Evolutionary conservation across 2,888 invertebrate genomes (phyloP).

Genomic region (Cosmopolites sordidus): DNA sequence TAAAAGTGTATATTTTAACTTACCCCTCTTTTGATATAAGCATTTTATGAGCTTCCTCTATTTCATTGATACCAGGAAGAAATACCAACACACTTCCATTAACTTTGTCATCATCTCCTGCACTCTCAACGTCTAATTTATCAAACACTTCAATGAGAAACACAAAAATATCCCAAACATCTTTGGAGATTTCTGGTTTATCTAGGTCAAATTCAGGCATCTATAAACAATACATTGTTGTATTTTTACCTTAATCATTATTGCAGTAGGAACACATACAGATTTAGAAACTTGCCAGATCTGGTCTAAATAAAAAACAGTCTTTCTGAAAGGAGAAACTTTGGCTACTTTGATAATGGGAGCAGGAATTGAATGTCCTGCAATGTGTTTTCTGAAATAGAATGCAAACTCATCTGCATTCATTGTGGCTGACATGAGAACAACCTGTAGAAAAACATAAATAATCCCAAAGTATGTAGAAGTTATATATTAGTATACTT

Average conservation of each 20-base stretch:
- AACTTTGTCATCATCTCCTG: conserved; percentile 29
- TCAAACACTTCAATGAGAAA: conserved; percentile 62
- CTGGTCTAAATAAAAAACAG: conserved; percentile 61
- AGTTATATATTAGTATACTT: conserved; percentile 44
- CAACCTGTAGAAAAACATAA: conserved; percentile 49
- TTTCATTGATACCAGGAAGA: conserved; percentile 83
- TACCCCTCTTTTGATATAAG: conserved; percentile 32
- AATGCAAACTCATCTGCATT: conserved; percentile 66
- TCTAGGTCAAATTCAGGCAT: conserved; percentile 56
- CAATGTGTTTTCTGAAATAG: conserved; percentile 55
- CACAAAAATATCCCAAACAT: conserved; percentile 45
- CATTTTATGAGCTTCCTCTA: conserved; percentile 62
- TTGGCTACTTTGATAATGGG: conserved; percentile 56
- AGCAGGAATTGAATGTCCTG: conserved; percentile 47
- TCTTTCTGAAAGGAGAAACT: conserved; percentile 54
- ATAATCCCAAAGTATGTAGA: conserved; percentile 20
- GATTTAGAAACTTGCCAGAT: conserved; percentile 12
- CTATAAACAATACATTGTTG: conserved; percentile 32
- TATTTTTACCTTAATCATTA: not conserved
- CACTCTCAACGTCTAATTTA: conserved; percentile 51
- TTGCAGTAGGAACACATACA: not conserved
- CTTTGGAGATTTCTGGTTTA: conserved; percentile 48
- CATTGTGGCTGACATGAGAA: conserved; percentile 94
- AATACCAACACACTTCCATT: conserved; percentile 77
- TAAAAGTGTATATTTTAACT: too few relatives aligned